phyloP scores from a whole-genome alignment of 2,888 invertebrate genomes.

The Drosophila bunnanda region DNA sequence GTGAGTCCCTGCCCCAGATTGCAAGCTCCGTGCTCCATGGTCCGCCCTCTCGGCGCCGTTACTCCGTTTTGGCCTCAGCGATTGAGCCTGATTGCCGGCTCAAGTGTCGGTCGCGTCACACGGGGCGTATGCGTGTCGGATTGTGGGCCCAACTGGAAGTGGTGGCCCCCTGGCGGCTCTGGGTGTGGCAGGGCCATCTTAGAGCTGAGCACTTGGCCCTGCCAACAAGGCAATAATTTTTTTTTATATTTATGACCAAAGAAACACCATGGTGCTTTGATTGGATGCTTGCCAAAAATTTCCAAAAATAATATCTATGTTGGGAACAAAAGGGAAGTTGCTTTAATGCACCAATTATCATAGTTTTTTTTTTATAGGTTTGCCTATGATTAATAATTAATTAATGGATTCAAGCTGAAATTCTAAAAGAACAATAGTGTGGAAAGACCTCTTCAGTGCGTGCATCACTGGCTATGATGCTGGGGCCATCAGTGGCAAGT shows the following conservation, averaged over 20 bases:
- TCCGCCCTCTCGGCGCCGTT: neutral
- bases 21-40: slow-evolving; percentile 38
- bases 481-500: slow-evolving; percentile 62
- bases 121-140: slow-evolving; percentile 58
- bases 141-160: slow-evolving; percentile 11
- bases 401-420: neutral
- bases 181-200: slow-evolving; percentile 6
- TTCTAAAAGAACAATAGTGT: too few species aligned
- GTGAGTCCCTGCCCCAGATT: slow-evolving; percentile 73
- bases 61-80: slow-evolving; percentile 58
- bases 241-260: slow-evolving; percentile 17
- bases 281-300: neutral
- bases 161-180: slow-evolving; percentile 1
- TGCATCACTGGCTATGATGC: slow-evolving; percentile 19
- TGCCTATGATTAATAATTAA: too few species aligned
- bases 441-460: neutral
- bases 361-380: neutral
- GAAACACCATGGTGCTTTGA: neutral
- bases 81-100: slow-evolving; percentile 78
- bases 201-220: slow-evolving; percentile 27
- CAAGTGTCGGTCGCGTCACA: slow-evolving; percentile 72
- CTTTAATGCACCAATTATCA: neutral
- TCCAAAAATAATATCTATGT: neutral
- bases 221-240: slow-evolving; percentile 26
- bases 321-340: neutral